Base-by-base conservation (phyloP, 1,140 invertebrate genomes). In the Mactra quadrangularis region DNA sequence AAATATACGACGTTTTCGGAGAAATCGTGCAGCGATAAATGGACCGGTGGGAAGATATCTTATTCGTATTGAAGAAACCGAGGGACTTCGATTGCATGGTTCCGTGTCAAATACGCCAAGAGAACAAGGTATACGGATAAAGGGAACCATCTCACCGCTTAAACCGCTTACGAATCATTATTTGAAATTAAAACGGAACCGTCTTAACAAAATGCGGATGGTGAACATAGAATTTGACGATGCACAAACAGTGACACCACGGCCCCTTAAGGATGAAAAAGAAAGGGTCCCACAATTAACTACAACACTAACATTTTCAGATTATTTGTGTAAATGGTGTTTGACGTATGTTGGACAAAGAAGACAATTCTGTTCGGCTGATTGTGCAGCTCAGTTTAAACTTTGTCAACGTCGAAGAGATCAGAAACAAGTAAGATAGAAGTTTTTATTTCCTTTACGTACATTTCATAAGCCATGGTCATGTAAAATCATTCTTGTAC, bases 251-350 rank as follows among this genome's bases (percentile, higher is more conserved):
- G n/a, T n/a, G n/a, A 50, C 19, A 53, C 38, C 38, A 6, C 17
- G 50, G 35, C n/a, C 52, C 33, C 9, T 31, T 15, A n/a, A n/a
- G n/a, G 64, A 57, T 1, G 41, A 53, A 15, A 79, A 79, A 70
- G 77, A 57, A 11, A 45, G 53, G 19, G 22, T 57, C 0, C 59
- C 62, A 22, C 77, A 62, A 22, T 25, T 79, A 27, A 79, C 77
- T 19, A 70, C 77, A 27, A 79, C 77, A 2, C 77, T 79, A 31
- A 79, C 77, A 55, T 79, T 79, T 82, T 74, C 70, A 82, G 79
- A 82, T 64, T 82, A 82, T 50, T 68, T 82, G 57, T 82, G 79
- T 45, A 82, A 82, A 57, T 82, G 79, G 79, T 82, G 79, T 53
- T 64, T 82, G 33, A 57, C 68, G 4, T 82, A 82, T 57, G 79